Conservation (phyloP, 2,113 vertebrate genomes). For the Fregata magnificens region DNA sequence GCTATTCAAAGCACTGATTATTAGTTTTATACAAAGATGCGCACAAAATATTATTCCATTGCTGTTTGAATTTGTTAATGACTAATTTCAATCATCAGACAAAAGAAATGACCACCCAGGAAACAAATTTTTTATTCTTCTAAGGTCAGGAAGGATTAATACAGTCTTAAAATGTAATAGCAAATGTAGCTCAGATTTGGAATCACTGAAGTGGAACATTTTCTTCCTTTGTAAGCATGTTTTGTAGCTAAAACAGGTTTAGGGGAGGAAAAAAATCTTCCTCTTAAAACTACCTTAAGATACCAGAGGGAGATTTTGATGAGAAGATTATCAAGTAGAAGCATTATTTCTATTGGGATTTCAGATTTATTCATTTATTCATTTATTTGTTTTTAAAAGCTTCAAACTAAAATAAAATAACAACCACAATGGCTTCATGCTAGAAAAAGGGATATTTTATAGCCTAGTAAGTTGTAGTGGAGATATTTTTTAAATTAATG, state of each 20-base stretch:
- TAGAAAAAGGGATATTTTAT: neutral
- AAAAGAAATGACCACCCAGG: neutral
- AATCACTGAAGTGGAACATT: neutral
- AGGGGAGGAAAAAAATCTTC: neutral
- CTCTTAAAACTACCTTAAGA: neutral
- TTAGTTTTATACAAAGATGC: neutral
- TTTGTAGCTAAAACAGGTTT: neutral
- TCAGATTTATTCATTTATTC: neutral
- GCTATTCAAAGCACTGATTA: neutral
- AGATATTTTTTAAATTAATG: constrained; percentile 49
- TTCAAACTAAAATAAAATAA: neutral
- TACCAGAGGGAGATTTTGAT: neutral
- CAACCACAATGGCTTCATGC: neutral
- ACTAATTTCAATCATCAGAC: neutral
- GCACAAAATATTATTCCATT: neutral
- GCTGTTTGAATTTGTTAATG: neutral
- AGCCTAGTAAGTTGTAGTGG: neutral
- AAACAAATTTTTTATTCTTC: neutral
- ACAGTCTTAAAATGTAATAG: neutral
- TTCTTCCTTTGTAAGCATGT: neutral
- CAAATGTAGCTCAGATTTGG: neutral
- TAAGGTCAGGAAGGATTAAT: neutral
- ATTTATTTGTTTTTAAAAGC: neutral
- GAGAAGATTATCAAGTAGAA: neutral
- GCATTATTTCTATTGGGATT: neutral